These are phyloP conservation scores for Sebastes paucispinis DNA, from an alignment of 2,797 vertebrate genomes.

Conservation along the genomic window DNA sequence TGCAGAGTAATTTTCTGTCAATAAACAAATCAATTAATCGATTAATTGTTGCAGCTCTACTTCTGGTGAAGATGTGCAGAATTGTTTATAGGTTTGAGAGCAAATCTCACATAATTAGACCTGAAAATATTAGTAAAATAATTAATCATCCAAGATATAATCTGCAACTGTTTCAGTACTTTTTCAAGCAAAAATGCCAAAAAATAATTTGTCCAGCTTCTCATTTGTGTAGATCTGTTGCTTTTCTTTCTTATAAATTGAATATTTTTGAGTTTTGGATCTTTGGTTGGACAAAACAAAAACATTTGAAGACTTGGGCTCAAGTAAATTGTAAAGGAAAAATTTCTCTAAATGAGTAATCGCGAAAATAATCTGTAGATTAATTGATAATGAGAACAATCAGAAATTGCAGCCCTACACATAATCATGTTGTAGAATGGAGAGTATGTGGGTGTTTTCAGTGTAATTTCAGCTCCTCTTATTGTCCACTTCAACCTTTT, in stretches of 20 bases:
- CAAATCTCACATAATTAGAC: not conserved
- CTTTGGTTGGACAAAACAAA: not conserved
- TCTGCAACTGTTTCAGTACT: not conserved
- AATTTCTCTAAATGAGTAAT: not conserved
- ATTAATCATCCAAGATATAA: not conserved
- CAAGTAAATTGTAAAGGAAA: too few species aligned
- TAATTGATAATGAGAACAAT: not conserved
- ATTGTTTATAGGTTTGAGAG: not conserved
- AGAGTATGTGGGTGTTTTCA: not conserved
- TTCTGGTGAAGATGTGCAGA: not conserved
- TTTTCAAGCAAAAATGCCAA: not conserved
- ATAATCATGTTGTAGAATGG: not conserved
- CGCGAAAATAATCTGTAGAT: not conserved
- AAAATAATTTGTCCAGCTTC: not conserved
- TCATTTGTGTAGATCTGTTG: not conserved
- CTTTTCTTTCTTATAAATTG: not conserved
- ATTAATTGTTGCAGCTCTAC: not conserved
- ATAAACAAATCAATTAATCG: too few species aligned
- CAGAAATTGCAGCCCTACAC: not conserved
- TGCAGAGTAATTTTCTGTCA: too few species aligned
- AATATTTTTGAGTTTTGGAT: not conserved
- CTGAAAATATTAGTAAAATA: rapidly evolving
- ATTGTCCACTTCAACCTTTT: not conserved
- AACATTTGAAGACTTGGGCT: not conserved
- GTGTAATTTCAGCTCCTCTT: not conserved